Percentiles rank a stretch among this genome's conserved stretches.
phyloP scores from a whole-genome alignment of 2,113 vertebrate species.

The Psilopogon haemacephalus region DNA sequence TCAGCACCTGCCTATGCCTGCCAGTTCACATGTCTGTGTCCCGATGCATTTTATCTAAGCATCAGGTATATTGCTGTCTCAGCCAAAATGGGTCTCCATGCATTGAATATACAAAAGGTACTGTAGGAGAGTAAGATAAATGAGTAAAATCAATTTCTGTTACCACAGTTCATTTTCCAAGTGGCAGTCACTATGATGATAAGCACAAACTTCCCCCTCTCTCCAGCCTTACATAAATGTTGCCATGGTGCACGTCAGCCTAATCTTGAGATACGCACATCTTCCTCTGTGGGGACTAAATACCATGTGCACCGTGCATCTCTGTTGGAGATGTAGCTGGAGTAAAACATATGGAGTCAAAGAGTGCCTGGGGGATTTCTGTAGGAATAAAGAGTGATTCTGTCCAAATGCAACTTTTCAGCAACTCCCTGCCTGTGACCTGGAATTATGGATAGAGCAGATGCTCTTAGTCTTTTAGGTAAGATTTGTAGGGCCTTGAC shows the following conservation, averaged over 20 bases:
- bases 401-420: constrained; percentile 31
- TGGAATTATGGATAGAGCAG: background rate
- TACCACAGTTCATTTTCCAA: background rate
- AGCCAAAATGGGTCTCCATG: background rate
- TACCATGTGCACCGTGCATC: background rate
- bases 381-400: constrained; percentile 10
- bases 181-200: background rate
- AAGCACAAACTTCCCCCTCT: background rate
- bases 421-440: constrained; percentile 11
- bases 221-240: background rate
- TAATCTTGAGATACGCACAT: background rate
- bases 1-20: background rate
- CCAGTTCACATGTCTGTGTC: accelerated
- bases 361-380: constrained; percentile 12
- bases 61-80: background rate
- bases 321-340: background rate
- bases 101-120: background rate
- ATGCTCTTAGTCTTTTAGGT: constrained; percentile 12
- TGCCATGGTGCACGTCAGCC: background rate
- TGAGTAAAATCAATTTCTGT: background rate
- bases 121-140: background rate
- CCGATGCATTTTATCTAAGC: background rate
- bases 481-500: background rate
- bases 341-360: constrained; percentile 45
- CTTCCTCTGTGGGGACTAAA: background rate